phyloP scores from a whole-genome alignment of 2,797 vertebrate genomes.

The Saxicola maurus region DNA sequence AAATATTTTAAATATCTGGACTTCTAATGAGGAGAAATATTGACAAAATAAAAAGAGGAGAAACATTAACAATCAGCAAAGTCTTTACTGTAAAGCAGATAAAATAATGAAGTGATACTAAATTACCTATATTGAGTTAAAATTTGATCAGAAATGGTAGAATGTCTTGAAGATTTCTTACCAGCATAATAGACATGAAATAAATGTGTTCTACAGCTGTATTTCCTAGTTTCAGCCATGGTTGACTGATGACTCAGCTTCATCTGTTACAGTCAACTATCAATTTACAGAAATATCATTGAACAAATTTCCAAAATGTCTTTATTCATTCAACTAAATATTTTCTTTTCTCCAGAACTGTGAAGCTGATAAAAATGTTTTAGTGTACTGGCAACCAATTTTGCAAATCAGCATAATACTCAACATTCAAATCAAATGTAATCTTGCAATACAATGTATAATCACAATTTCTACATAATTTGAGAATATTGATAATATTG shows the following conservation, averaged over 20 bases:
- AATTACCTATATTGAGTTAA: neutral
- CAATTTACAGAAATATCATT: conserved; percentile 14
- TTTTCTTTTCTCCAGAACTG: neutral
- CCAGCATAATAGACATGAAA: neutral
- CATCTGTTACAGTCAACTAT: neutral
- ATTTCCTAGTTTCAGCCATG: neutral
- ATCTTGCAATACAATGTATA: neutral
- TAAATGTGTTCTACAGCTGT: neutral
- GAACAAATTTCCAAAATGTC: conserved; percentile 8
- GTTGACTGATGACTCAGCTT: conserved; percentile 18
- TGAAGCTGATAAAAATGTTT: neutral
- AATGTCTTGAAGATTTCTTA: neutral
- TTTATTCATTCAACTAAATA: neutral
- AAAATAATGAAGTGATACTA: neutral
- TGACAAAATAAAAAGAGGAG: neutral
- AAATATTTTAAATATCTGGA: neutral
- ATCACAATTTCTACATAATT: neutral
- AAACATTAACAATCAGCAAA: neutral
- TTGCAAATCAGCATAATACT: neutral
- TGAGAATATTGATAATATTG: neutral
- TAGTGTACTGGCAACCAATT: neutral
- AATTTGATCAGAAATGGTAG: neutral
- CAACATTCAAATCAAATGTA: neutral
- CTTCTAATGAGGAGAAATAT: neutral
- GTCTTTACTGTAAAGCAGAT: neutral